These are phyloP conservation scores for Phortica okadai DNA, from an alignment of 2,888 invertebrate genomes.

Conservation along the genomic window DNA sequence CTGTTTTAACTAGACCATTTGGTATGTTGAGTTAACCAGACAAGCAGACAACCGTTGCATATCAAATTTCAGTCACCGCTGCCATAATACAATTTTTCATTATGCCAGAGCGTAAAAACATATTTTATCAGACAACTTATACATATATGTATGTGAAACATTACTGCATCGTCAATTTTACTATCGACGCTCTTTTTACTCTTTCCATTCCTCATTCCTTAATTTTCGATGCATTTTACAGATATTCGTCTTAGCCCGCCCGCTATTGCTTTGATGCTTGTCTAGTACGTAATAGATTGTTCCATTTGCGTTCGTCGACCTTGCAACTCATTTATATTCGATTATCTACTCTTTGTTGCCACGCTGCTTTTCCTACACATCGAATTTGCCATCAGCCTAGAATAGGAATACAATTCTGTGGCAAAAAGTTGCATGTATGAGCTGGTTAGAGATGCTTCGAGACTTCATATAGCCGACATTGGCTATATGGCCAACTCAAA, in stretches of 20 bases:
- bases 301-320: constrained; percentile 74
- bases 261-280: constrained; percentile 14
- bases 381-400: constrained; percentile 2
- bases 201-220: not conserved
- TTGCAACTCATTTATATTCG: constrained; percentile 73
- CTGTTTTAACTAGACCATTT: too few species aligned
- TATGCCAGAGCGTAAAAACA: not conserved
- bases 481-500: not conserved
- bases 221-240: not conserved
- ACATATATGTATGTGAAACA: not conserved
- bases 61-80: not conserved
- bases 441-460: too few species aligned
- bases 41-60: too few species aligned
- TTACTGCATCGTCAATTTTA: not conserved
- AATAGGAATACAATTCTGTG: not conserved
- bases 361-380: constrained; percentile 34
- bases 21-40: too few species aligned
- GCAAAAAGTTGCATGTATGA: too few species aligned
- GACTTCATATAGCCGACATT: not conserved
- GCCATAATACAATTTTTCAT: not conserved
- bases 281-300: constrained; percentile 28
- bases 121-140: not conserved
- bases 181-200: not conserved
- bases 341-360: constrained; percentile 32
- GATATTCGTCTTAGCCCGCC: not conserved